Conservation (phyloP, 2,113 vertebrate genomes). For the Rhizomys pruinosus region DNA sequence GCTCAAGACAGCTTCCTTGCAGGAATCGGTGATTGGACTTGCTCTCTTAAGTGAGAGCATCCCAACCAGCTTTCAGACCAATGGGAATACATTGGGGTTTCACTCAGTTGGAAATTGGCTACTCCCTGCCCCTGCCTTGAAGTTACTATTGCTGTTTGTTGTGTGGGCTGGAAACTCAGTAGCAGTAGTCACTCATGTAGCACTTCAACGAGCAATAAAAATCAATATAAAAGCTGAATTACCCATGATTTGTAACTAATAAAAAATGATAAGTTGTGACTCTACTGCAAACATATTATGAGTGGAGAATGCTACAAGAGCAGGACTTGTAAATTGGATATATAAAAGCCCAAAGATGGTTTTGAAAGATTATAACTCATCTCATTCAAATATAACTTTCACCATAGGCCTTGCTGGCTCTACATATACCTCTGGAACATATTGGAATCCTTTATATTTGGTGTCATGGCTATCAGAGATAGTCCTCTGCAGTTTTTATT, state of each 20-base stretch:
- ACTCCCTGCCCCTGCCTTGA: neutral
- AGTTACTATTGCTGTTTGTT: neutral
- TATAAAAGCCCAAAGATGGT: constrained; percentile 40
- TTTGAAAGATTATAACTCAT: neutral
- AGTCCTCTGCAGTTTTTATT: constrained; percentile 19
- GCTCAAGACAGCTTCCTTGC: neutral
- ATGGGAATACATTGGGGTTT: neutral
- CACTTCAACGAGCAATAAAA: constrained; percentile 48
- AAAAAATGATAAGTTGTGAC: constrained; percentile 69
- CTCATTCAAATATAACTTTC: constrained; percentile 31
- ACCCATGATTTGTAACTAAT: constrained; percentile 67
- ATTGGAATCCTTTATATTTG: neutral
- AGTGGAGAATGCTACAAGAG: constrained; percentile 65
- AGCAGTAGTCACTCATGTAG: constrained; percentile 56
- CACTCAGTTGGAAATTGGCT: neutral
- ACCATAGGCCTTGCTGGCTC: constrained; percentile 26
- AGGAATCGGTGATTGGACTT: neutral
- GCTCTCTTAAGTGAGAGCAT: neutral
- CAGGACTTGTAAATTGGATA: constrained; percentile 66
- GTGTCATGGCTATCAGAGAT: neutral
- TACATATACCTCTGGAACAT: neutral
- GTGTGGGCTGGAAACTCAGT: constrained; percentile 14
- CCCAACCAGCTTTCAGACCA: neutral
- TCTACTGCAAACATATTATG: constrained; percentile 46
- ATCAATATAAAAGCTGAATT: constrained; percentile 67